Conservation (phyloP, 2,113 vertebrate genomes). For the Sander vitreus region DNA sequence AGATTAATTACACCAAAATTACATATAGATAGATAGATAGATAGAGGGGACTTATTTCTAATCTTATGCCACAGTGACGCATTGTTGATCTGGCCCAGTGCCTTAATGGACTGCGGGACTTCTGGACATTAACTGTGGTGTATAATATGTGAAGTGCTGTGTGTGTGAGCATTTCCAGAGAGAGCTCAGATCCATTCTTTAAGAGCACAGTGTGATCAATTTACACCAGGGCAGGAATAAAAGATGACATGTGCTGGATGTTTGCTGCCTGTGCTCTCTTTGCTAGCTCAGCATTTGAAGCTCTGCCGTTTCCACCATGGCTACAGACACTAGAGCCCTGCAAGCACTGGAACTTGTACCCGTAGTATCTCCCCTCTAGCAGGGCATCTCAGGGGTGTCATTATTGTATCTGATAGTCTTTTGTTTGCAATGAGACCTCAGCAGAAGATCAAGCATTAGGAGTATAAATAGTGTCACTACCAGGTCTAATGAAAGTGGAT, state of each 20-base stretch:
- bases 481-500: slow-evolving; percentile 7
- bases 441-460: neutral
- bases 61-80: slow-evolving; percentile 11
- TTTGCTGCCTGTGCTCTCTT: slow-evolving; percentile 61
- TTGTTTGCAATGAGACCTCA: slow-evolving; percentile 31
- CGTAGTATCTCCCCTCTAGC: slow-evolving; percentile 18
- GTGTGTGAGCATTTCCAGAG: slow-evolving; percentile 58
- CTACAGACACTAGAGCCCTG: slow-evolving; percentile 28
- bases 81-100: slow-evolving; percentile 24
- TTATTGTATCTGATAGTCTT: slow-evolving; percentile 30
- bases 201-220: slow-evolving; percentile 80
- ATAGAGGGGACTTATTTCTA: neutral
- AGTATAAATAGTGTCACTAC: neutral
- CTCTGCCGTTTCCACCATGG: slow-evolving; percentile 53
- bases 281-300: slow-evolving; percentile 77
- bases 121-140: slow-evolving; percentile 24
- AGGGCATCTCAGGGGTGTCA: slow-evolving; percentile 24
- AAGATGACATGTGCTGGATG: slow-evolving; percentile 79
- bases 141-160: slow-evolving; percentile 49
- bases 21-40: neutral
- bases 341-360: slow-evolving; percentile 10
- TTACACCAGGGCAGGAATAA: slow-evolving; percentile 87
- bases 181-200: slow-evolving; percentile 77
- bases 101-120: slow-evolving; percentile 48
- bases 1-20: neutral